phyloP scores from a whole-genome alignment of 2,888 invertebrate genomes.

The Heteropelma amictum region DNA sequence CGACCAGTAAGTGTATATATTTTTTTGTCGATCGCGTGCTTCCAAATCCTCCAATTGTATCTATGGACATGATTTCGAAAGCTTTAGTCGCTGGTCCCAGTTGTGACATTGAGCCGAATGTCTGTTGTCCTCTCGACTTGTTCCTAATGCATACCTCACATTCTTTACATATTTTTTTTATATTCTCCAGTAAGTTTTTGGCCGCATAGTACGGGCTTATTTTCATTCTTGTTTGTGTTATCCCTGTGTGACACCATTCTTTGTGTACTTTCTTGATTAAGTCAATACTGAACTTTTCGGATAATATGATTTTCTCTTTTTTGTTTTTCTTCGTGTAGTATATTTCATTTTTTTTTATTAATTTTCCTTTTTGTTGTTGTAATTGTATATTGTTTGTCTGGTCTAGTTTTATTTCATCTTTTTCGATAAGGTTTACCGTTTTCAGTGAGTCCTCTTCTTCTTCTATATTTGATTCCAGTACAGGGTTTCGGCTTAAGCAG shows the following conservation, averaged over 20 bases:
- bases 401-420: conserved; percentile 50
- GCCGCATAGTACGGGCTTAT: conserved; percentile 44
- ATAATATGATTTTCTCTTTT: conserved; percentile 13
- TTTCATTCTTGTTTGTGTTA: conserved; percentile 45
- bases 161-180: conserved; percentile 17
- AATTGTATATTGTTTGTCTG: conserved; percentile 48
- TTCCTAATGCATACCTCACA: conserved; percentile 64
- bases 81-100: conserved; percentile 61
- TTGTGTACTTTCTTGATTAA: conserved; percentile 44
- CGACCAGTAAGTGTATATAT: conserved; percentile 62
- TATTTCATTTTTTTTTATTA: conserved; percentile 36
- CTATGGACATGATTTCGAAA: conserved; percentile 64
- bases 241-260: conserved; percentile 43
- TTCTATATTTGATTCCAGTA: conserved; percentile 51
- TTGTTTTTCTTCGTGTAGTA: conserved; percentile 32
- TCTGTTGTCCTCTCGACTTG: conserved; percentile 60
- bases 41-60: conserved; percentile 65
- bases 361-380: conserved; percentile 27
- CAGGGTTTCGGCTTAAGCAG: conserved; percentile 58
- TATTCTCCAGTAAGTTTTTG: no score
- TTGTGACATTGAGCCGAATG: conserved; percentile 60
- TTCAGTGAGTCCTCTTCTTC: conserved; percentile 53
- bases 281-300: conserved; percentile 8
- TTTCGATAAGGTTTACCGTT: conserved; percentile 52
- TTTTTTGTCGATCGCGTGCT: conserved; percentile 62